Percentiles rank a stretch among this genome's conserved stretches.
Evolutionary conservation across 2,113 vertebrate species (phyloP).

Genomic region (Merops nubicus): DNA sequence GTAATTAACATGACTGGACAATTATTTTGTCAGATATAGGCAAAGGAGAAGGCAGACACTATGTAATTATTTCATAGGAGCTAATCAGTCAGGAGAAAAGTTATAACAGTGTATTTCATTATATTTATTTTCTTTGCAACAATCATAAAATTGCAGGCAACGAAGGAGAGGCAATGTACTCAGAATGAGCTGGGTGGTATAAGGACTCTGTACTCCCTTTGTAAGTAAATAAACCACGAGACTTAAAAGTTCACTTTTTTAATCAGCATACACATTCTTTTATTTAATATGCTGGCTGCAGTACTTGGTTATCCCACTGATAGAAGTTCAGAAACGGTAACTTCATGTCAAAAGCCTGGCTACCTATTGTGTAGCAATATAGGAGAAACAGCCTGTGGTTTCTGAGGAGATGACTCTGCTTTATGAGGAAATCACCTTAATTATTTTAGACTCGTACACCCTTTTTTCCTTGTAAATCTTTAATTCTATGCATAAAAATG

Average conservation of each 20-base stretch:
- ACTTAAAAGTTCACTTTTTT: neutral
- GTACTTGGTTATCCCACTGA: neutral
- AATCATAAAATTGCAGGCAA: slow-evolving; percentile 35
- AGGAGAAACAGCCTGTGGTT: neutral
- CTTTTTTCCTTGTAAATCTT: neutral
- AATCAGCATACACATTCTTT: neutral
- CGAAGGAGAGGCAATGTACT: neutral
- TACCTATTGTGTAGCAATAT: neutral
- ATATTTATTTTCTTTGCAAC: slow-evolving; percentile 40
- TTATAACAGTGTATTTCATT: neutral
- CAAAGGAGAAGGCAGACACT: neutral
- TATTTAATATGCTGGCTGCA: neutral
- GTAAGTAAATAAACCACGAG: neutral
- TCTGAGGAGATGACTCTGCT: neutral
- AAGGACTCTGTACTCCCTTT: slow-evolving; percentile 16
- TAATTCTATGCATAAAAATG: neutral
- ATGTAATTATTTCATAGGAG: neutral
- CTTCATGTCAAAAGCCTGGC: neutral
- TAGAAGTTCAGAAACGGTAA: neutral
- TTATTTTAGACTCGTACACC: neutral
- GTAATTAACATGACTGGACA: neutral
- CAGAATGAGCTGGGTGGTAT: slow-evolving; percentile 25
- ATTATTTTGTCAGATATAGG: neutral
- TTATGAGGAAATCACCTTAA: neutral
- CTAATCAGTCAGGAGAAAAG: neutral